These are phyloP conservation scores for Zapornia atra DNA, from an alignment of 2,113 vertebrate genomes.

Conservation along the genomic window DNA sequence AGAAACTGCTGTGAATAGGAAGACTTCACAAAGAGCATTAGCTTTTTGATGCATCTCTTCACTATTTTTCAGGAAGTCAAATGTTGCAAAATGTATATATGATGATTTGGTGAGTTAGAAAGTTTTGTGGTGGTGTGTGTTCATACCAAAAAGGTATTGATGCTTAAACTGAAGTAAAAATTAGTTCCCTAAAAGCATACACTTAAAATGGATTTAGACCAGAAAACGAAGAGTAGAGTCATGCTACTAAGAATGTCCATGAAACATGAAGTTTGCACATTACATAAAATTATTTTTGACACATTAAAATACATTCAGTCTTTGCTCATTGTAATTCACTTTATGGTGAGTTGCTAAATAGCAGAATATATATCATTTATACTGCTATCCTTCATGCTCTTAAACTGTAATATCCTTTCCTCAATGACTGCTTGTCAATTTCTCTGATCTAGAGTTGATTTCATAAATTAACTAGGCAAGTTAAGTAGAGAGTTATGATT, in stretches of 20 bases:
- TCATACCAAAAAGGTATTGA: not conserved
- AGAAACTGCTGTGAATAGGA: not conserved
- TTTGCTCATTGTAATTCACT: constrained; percentile 70
- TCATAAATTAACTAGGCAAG: constrained; percentile 77
- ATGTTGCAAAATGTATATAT: not conserved
- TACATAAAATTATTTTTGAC: constrained; percentile 66
- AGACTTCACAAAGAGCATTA: not conserved
- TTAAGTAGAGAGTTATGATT: constrained; percentile 75
- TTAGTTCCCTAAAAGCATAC: not conserved
- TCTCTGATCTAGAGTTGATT: constrained; percentile 78
- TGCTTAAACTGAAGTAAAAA: not conserved
- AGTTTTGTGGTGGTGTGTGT: not conserved
- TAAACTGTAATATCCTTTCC: constrained; percentile 75
- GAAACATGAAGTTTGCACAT: constrained; percentile 60
- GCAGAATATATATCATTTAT: constrained; percentile 74
- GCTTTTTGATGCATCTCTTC: not conserved
- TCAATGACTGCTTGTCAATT: constrained; percentile 78
- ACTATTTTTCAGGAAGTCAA: not conserved
- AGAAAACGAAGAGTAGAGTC: not conserved
- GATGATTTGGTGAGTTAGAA: not conserved
- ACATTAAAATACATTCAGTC: constrained; percentile 53
- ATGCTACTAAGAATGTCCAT: constrained; percentile 26
- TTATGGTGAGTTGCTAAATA: constrained; percentile 70
- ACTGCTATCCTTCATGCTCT: constrained; percentile 74
- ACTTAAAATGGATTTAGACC: not conserved